Evolutionary conservation across 2,113 vertebrate species (phyloP), one percentile per base, ranked within the genome.

Genomic region (Trematomus loennbergii): DNA sequence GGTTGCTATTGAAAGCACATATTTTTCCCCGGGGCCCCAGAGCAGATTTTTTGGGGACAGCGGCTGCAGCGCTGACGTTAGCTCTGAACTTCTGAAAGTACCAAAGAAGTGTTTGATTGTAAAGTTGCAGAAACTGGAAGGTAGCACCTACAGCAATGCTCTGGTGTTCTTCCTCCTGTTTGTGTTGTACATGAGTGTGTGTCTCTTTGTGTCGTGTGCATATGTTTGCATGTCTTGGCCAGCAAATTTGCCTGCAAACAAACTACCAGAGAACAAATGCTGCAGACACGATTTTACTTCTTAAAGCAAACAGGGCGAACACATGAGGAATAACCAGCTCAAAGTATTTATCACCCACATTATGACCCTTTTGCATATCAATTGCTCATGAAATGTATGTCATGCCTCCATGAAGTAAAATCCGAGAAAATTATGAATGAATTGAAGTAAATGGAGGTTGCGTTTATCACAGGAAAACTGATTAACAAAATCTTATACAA

Each of bases 151-250:
- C 36, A 40, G 36, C 36, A 18, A 57, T 50, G 13, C 18, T 22
- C 18, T 20, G 43, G 22, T 36, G 7, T 25, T 48, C 15, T 55
- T 63, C 9, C 17, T 48, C 8, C 29, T 68, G 18, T 36, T 48
- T 75, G 22, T 70, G 25, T 67, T 53, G 43, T 49, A 15, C 43
- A 33, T 67, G 20, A 46, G 33, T 0, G 0, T 46, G 29, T 67
- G 12, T 36, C 58, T 33, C 58, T 57, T 25, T 49, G 48, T 72
- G 43, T 69, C 46, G 25, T 17, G 46, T 84, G 50, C 25, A 80
- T 72, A 64, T 76, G 58, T 95, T 95, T 95, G 91, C 94, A 94
- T 95, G 64, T 60, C 25, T 72, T 72, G 58, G 58, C 78, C 60
- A 69, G 73, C 25, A 69, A 40, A 94, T 95, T 94, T 95, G 93